These are phyloP conservation scores for Tapera naevia DNA, from an alignment of 2,797 vertebrate genomes.

Conservation along the genomic window DNA sequence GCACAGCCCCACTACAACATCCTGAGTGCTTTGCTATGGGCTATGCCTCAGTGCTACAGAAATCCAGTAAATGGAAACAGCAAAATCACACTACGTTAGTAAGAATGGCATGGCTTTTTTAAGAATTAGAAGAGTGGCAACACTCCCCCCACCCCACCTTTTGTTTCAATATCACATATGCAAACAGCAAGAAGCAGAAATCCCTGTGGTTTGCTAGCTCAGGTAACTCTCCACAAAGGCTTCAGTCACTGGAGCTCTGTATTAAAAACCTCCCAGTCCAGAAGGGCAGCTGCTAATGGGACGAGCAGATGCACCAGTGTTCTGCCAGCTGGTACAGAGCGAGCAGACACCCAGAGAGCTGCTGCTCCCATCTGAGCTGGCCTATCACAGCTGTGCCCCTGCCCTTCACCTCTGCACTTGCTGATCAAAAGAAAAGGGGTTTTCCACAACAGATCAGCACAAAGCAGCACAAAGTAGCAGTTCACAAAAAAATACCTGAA, in stretches of 20 bases:
- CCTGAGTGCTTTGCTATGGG: neutral
- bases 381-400: neutral
- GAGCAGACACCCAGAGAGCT: neutral
- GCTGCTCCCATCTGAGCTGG: neutral
- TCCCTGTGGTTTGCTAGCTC: neutral
- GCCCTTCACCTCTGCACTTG: neutral
- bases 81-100: neutral
- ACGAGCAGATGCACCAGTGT: conserved; percentile 6
- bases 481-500: neutral
- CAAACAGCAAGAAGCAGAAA: neutral
- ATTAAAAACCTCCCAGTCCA: neutral
- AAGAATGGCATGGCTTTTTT: neutral
- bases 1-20: neutral
- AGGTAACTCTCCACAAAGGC: neutral
- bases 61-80: neutral
- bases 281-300: neutral
- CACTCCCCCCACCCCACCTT: accelerated
- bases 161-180: neutral
- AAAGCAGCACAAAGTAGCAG: neutral
- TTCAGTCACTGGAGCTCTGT: neutral
- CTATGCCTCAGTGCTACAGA: neutral
- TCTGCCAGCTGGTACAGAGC: neutral
- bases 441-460: neutral
- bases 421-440: neutral
- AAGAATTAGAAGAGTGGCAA: neutral